A percentile compares a stretch with the other conserved stretches of the same genome.
Evolutionary conservation across 2,888 invertebrate genomes (phyloP).

Genomic region (Resseliella maxima): DNA sequence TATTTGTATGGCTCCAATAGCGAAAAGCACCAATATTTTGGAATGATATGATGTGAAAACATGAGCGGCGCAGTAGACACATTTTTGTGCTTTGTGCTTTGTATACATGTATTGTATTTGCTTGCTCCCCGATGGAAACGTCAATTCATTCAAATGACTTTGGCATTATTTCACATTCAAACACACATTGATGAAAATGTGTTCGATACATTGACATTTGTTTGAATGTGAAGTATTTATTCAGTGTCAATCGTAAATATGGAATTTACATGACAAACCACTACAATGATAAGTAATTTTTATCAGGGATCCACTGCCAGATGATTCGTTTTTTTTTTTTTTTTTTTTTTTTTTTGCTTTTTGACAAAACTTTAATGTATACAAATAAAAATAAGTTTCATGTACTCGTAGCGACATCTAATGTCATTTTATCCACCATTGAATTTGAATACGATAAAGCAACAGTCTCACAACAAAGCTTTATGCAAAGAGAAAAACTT

Average conservation of each 20-base stretch:
- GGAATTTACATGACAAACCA: no score
- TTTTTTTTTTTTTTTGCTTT: no score
- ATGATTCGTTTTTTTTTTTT: no score
- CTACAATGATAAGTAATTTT: neutral
- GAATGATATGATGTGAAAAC: neutral
- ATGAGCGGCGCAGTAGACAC: constrained; percentile 46
- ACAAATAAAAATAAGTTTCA: neutral
- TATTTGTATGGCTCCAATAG: constrained; percentile 4
- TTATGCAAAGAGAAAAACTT: neutral
- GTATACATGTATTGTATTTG: neutral
- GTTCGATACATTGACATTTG: neutral
- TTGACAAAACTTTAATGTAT: neutral
- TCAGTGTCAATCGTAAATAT: neutral
- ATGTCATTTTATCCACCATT: neutral
- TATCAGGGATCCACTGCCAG: neutral
- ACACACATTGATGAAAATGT: neutral
- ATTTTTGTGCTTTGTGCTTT: neutral
- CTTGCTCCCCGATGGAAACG: constrained; percentile 14
- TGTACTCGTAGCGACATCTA: constrained; percentile 42
- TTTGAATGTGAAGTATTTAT: neutral
- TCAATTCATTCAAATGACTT: neutral
- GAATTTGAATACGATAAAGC: neutral
- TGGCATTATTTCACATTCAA: neutral
- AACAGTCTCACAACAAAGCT: neutral
- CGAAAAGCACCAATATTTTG: neutral